Percentiles rank a stretch among this genome's conserved stretches.
Conservation (phyloP, 2,888 invertebrate genomes). For the Prosopocoilus inquinatus region DNA sequence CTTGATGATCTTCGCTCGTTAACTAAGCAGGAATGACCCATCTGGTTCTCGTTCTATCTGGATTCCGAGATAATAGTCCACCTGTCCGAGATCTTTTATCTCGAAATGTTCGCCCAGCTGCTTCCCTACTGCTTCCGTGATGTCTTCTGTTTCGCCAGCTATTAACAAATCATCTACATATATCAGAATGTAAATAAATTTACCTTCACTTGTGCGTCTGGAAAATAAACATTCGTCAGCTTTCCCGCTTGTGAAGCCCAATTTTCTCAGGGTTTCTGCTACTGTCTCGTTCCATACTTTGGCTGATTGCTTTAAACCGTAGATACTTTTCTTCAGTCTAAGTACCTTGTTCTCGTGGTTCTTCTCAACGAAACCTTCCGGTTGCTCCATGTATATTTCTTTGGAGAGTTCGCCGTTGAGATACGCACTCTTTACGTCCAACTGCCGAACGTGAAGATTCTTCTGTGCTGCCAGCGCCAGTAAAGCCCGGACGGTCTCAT, state of each 20-base stretch:
- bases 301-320: slow-evolving; percentile 7
- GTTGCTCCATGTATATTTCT: slow-evolving; percentile 7
- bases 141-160: too few species aligned
- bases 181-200: neutral
- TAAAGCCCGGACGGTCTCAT: neutral
- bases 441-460: neutral
- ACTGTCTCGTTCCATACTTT: neutral
- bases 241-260: neutral
- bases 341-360: neutral
- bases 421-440: neutral
- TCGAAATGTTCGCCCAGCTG: neutral
- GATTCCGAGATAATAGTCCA: neutral
- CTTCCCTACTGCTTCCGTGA: neutral
- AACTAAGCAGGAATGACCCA: too few species aligned
- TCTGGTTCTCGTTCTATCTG: neutral
- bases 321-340: slow-evolving; percentile 1
- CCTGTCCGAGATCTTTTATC: neutral
- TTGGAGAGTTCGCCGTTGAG: slow-evolving; percentile 3
- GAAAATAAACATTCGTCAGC: slow-evolving; percentile 1
- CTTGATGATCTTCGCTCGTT: too few species aligned
- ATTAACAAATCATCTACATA: slow-evolving; percentile 7
- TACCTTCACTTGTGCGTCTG: neutral
- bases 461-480: neutral
- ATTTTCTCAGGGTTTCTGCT: neutral
- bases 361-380: neutral